These are phyloP conservation scores for Muscicapa comitata DNA, from an alignment of 2,797 vertebrate genomes.

Conservation along the genomic window DNA sequence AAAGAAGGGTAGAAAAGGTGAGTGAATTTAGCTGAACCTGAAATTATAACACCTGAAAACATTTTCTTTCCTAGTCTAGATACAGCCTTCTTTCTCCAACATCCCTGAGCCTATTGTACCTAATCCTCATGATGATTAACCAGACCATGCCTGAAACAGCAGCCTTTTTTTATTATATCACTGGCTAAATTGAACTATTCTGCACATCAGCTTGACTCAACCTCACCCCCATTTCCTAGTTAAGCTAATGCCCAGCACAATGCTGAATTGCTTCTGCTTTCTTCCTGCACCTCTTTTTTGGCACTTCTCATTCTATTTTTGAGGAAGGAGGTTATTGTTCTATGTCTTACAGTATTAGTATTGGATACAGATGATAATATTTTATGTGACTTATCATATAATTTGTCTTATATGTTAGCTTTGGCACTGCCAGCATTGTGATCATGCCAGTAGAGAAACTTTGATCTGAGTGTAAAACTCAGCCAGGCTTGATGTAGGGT, in stretches of 20 bases:
- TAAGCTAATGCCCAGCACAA: background rate
- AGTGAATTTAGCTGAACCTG: background rate
- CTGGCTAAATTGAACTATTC: background rate
- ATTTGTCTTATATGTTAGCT: conserved; percentile 45
- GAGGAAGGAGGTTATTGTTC: background rate
- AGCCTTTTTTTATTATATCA: background rate
- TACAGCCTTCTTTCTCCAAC: background rate
- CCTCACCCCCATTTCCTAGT: background rate
- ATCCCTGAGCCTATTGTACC: background rate
- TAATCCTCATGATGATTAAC: background rate
- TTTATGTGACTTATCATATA: conserved; percentile 34
- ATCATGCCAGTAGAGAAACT: conserved; percentile 10
- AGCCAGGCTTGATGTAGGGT: background rate
- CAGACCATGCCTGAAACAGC: background rate
- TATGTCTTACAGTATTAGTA: background rate
- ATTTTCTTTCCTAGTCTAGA: background rate
- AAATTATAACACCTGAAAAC: background rate
- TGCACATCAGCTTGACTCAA: background rate
- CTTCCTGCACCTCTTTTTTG: background rate
- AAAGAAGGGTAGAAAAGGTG: background rate
- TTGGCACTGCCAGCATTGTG: conserved; percentile 15
- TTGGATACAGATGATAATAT: conserved; percentile 40
- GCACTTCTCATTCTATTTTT: background rate
- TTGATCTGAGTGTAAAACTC: conserved; percentile 3
- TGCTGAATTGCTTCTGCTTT: background rate